Evolutionary conservation across 2,797 vertebrate genomes (phyloP), one percentile per base, ranked within the genome.

Genomic region (Enteromius viviparus): DNA sequence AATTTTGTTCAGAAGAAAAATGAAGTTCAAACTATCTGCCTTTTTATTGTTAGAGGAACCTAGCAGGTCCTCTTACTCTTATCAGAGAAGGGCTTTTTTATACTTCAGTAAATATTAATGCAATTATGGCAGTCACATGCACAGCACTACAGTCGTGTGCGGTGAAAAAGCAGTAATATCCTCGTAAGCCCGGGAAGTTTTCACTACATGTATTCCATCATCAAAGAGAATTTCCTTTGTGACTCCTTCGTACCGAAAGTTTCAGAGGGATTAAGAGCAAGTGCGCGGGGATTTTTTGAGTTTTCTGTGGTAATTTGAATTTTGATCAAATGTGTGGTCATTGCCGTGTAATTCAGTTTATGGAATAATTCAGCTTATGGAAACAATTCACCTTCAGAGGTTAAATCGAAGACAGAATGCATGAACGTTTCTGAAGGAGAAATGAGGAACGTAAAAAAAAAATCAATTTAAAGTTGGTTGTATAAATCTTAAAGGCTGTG

Each of bases 31-130:
- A 85, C 79, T 77, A 76, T 76, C 75, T 84, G 86, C 40, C 72
- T 76, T 91, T 86, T 87, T 84, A 85, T 80, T 88, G 82, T 72
- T 49, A 88, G 85, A 83, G 80, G 84, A 51, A 80, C 65, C 81
- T 40, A 84, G 83, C 87, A 32, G 78, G 81, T 71, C 84, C 83
- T 87, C 29, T 26, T 78, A 79, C 55, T 74, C 84, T 85, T 83
- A 85, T 87, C 79, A 1, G 9, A 55, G 11, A 72, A 83, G 60
- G 79, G 68, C 85, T 81, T 88, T 58, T 65, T 87, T 84, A 83
- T 71, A 80, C 80, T 64, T 70, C 78, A 88, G 83, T 76, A 79
- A 81, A 81, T 86, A 81, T 89, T 55, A 85, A 53, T 51, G 68
- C 84, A 85, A 89, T 89, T 85, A 88, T 87, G 65, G 72, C 65